These are phyloP conservation scores for Phalera bucephala DNA, from an alignment of 2,888 invertebrate genomes.

Conservation along the genomic window DNA sequence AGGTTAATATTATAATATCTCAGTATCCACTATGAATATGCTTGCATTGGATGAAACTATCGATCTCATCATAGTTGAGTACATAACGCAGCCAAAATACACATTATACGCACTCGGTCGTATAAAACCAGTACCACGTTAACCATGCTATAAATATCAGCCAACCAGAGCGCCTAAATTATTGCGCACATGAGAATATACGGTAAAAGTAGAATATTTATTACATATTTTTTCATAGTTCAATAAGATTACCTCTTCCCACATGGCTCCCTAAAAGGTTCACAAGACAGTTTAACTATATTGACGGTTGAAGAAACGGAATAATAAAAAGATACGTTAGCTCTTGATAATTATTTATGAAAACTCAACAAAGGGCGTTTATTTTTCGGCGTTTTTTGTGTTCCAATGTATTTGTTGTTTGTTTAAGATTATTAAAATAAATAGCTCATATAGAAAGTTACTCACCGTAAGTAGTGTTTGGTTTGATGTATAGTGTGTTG, in stretches of 20 bases:
- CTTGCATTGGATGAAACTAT: conserved; percentile 8
- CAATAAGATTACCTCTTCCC: too few species aligned
- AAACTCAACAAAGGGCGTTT: conserved; percentile 19
- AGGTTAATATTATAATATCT: too few species aligned
- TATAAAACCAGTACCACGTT: conserved; percentile 58
- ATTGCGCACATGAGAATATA: conserved; percentile 60
- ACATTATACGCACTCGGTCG: conserved; percentile 48
- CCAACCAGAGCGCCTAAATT: conserved; percentile 56
- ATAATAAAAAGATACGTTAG: too few species aligned
- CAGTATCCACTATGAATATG: too few species aligned
- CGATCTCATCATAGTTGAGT: conserved; percentile 8
- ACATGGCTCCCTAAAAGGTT: too few species aligned
- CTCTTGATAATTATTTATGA: too few species aligned
- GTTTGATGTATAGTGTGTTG: conserved; percentile 69
- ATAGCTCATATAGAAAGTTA: conserved; percentile 46
- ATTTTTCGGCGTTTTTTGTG: conserved; percentile 14
- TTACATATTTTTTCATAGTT: conserved; percentile 16
- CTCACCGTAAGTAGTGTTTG: conserved; percentile 64
- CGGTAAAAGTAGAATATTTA: conserved; percentile 44
- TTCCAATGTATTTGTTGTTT: conserved; percentile 20
- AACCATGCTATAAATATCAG: conserved; percentile 66
- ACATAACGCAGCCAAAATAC: conserved; percentile 36
- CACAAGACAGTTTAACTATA: too few species aligned
- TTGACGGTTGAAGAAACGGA: too few species aligned
- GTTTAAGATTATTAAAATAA: conserved; percentile 33